Base-by-base conservation (phyloP, 2,113 vertebrate genomes). In the Caretta caretta region DNA sequence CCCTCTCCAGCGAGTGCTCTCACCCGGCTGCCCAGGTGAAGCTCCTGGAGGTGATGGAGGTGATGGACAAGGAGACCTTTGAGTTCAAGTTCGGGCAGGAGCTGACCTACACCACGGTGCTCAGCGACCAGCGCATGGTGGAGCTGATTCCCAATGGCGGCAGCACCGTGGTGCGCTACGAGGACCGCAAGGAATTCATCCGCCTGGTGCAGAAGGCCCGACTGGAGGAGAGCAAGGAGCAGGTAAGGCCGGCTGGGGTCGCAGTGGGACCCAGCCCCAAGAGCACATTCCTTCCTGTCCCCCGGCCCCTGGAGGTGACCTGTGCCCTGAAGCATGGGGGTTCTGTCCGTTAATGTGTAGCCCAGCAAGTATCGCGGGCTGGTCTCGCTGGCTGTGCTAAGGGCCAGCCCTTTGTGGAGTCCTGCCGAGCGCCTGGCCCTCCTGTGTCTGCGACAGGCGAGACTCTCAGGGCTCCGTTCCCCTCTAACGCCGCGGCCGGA, bases 11-110 rank as follows among this genome's bases (percentile, higher is more conserved):
- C 65, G 8, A 10, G 8, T 22, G 65, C n/a, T 72, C 4, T 76
- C 9, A 19, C 84, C 83, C 57, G 84, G 27, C 48, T 54, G 86
- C 80, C 59, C 95, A 99, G 99, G 99, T 99, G 80, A 99, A 99
- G 95, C 98, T 99, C 38, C 97, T 99, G 94, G 99, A 99, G 56
- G 99, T 99, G 97, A 99, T 99, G 99, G 99, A 99, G 97, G 98
- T 98, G 93, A 99, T 99, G 99, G 99, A 99, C 98, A 99, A 98
- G 97, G 99, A 99, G 80, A 99, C 99, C 0, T 99, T 99, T 96
- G 99, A 99, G 93, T 99, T 99, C 97, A 99, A 99, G 96, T 99
- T 99, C 91, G 99, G 99, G 25, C 99, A 99, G 93, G 99, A 99
- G 93, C 98, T 99, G 94, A 99, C 99, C 2, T 99, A 99, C 98